Evolutionary conservation across 2,113 vertebrate genomes (phyloP).

Genomic region (Daboia siamensis): DNA sequence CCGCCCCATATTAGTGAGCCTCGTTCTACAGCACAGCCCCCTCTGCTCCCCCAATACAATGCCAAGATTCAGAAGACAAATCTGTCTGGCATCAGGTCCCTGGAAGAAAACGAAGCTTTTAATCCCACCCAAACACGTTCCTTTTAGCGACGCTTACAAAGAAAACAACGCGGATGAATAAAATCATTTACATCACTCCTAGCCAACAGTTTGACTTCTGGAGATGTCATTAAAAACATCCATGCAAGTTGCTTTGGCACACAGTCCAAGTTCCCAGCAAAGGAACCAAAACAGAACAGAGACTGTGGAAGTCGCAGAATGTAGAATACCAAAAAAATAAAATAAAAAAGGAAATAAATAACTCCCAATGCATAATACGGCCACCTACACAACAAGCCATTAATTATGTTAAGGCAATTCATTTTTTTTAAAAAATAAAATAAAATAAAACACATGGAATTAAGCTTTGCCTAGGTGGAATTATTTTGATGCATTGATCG

Average conservation of each 20-base stretch:
- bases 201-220: neutral
- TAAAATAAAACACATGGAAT: neutral
- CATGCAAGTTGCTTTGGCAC: neutral
- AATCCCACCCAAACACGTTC: slow-evolving; percentile 7
- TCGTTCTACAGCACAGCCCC: too few relatives aligned
- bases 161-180: slow-evolving; percentile 5
- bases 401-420: neutral
- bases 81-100: slow-evolving; percentile 16
- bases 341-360: neutral
- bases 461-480: neutral
- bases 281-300: neutral
- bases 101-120: slow-evolving; percentile 12
- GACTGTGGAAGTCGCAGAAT: neutral
- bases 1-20: too few relatives aligned
- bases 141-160: slow-evolving; percentile 18
- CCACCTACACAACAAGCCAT: neutral
- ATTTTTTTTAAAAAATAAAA: neutral
- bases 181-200: neutral
- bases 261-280: neutral
- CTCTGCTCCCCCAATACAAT: neutral
- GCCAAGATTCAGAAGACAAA: neutral
- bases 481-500: neutral
- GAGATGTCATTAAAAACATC: neutral
- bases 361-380: neutral
- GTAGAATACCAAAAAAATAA: neutral